Evolutionary conservation across 2,797 vertebrate species (phyloP).

Genomic region (Acanthurus leucopareius): DNA sequence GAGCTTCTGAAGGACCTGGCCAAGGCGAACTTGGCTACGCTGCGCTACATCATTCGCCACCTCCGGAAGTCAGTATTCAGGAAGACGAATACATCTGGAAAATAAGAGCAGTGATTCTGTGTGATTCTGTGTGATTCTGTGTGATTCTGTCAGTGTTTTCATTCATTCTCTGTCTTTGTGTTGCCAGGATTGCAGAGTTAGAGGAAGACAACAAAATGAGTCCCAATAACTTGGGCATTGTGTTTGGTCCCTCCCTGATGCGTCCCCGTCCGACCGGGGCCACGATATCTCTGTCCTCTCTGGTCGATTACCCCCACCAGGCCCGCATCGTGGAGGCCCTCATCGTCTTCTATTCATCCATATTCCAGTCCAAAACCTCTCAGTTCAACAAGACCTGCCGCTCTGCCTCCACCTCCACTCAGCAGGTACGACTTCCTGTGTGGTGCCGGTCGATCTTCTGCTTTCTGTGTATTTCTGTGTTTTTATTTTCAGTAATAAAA

Average conservation of each 20-base stretch:
- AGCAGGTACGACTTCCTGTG: slow-evolving; percentile 65
- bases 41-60: slow-evolving; percentile 92
- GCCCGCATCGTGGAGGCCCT: slow-evolving; percentile 94
- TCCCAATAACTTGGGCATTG: slow-evolving; percentile 94
- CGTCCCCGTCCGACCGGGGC: slow-evolving; percentile 94
- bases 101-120: background rate
- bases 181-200: slow-evolving; percentile 90
- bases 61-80: slow-evolving; percentile 87
- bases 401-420: slow-evolving; percentile 54
- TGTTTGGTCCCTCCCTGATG: slow-evolving; percentile 96
- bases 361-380: slow-evolving; percentile 86
- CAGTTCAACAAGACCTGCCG: slow-evolving; percentile 42
- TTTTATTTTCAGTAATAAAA: background rate
- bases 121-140: background rate
- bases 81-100: background rate
- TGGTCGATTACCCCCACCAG: slow-evolving; percentile 98
- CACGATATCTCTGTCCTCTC: slow-evolving; percentile 94
- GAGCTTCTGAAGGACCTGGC: slow-evolving; percentile 90
- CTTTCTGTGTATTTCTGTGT: no score
- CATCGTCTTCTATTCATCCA: slow-evolving; percentile 90
- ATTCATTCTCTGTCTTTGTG: background rate
- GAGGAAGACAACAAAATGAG: slow-evolving; percentile 98
- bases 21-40: slow-evolving; percentile 86
- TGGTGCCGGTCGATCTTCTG: no score
- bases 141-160: background rate